Conservation (phyloP, 2,113 vertebrate genomes). For the Heloderma charlesbogerti region DNA sequence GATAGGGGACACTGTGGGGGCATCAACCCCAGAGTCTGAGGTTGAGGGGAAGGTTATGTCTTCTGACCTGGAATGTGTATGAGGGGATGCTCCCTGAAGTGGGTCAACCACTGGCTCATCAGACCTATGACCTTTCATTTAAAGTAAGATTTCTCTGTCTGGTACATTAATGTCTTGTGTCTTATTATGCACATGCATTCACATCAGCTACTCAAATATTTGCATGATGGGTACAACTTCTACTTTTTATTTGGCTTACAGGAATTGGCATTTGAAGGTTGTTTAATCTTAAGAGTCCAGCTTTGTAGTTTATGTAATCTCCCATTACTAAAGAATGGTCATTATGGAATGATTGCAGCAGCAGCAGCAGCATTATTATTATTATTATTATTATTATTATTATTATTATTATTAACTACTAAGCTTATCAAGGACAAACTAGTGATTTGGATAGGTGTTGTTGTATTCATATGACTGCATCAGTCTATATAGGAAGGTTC, state of each 20-base stretch:
- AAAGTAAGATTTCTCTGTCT: too few species aligned
- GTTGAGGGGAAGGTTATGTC: too few species aligned
- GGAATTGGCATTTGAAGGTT: not conserved
- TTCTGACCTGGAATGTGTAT: too few species aligned
- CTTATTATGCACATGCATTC: not conserved
- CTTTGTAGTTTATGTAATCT: not conserved
- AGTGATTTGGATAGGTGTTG: not conserved
- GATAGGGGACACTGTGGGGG: too few species aligned
- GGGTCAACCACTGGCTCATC: too few species aligned
- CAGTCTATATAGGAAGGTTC: not conserved
- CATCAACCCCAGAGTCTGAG: too few species aligned
- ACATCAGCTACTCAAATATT: not conserved
- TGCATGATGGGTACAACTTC: not conserved
- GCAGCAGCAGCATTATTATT: too few species aligned
- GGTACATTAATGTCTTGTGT: too few species aligned
- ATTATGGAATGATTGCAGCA: not conserved
- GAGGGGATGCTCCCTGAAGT: too few species aligned
- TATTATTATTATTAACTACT: not conserved
- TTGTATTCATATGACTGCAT: not conserved
- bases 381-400: too few species aligned
- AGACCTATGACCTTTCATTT: too few species aligned
- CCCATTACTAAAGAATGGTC: not conserved
- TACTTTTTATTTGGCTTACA: not conserved
- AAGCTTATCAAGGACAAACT: not conserved
- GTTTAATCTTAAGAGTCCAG: not conserved